Evolutionary conservation across 2,113 vertebrate genomes (phyloP).

Genomic region (Struthidea cinerea): DNA sequence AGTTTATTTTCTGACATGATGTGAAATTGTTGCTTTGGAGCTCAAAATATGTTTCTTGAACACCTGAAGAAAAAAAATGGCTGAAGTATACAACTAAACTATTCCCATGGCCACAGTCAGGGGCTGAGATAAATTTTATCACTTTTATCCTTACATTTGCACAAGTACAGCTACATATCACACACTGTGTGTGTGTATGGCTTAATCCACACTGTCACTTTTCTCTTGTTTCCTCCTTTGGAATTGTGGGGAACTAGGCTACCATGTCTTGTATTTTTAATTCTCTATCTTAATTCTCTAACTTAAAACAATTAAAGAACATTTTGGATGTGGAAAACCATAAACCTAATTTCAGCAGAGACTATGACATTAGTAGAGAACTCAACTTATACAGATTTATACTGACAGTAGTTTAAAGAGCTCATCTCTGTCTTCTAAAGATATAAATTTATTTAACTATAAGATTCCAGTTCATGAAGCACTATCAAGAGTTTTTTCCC

Average conservation of each 20-base stretch:
- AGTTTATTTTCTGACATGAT: not conserved
- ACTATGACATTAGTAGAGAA: not conserved
- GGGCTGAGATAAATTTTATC: not conserved
- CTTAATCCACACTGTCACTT: not conserved
- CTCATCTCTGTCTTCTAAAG: not conserved
- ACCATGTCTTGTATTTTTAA: not conserved
- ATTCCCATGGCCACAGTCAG: not conserved
- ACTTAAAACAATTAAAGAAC: not conserved
- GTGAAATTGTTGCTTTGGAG: not conserved
- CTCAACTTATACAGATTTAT: not conserved
- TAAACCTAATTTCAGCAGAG: not conserved
- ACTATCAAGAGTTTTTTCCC: not conserved
- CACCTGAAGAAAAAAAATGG: not conserved
- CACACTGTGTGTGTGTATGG: not conserved
- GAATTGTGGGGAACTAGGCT: not conserved
- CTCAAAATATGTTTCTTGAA: not conserved
- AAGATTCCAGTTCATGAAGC: not conserved
- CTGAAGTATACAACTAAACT: not conserved
- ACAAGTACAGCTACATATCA: not conserved
- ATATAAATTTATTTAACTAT: not conserved
- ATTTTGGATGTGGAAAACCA: not conserved
- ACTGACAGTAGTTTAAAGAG: not conserved
- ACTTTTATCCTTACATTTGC: not conserved
- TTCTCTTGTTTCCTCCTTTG: not conserved
- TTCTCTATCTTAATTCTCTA: not conserved